A percentile compares a stretch with the other conserved stretches of the same genome.
These are phyloP conservation scores for Kryphioiulus occultus DNA, from an alignment of 2,888 invertebrate genomes.

Conservation along the genomic window DNA sequence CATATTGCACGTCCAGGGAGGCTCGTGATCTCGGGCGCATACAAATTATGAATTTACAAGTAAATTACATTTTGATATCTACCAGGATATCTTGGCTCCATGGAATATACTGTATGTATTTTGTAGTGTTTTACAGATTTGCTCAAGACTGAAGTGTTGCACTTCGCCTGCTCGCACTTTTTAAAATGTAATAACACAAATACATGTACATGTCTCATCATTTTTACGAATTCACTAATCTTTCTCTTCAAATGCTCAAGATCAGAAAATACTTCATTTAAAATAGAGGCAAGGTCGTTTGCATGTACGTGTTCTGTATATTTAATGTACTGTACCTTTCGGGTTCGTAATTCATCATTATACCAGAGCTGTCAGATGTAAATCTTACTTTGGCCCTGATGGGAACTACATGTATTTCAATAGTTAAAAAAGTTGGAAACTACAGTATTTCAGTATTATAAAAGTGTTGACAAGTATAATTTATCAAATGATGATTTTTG, in stretches of 20 bases:
- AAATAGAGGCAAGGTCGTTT: background rate
- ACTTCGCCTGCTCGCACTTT: background rate
- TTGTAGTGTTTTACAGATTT: background rate
- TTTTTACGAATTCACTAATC: background rate
- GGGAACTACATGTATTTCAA: background rate
- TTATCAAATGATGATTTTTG: background rate
- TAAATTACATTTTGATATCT: too few relatives aligned
- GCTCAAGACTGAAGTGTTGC: background rate
- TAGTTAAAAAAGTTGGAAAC: background rate
- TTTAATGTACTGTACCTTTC: background rate
- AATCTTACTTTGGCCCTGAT: background rate
- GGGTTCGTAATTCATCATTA: slow-evolving; percentile 3
- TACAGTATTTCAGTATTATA: background rate
- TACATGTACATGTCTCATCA: too few relatives aligned
- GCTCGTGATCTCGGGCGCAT: too few relatives aligned
- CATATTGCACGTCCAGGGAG: too few relatives aligned
- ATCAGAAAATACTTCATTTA: background rate
- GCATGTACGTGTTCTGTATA: too few relatives aligned
- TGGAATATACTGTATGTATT: too few relatives aligned
- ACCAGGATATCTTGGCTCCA: too few relatives aligned
- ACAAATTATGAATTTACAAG: too few relatives aligned
- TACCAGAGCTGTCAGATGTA: background rate
- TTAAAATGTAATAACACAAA: background rate
- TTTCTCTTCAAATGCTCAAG: background rate
- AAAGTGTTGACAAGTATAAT: background rate